Conservation (phyloP, 2,797 vertebrate species). For the Phrynocephalus guinanensis region DNA sequence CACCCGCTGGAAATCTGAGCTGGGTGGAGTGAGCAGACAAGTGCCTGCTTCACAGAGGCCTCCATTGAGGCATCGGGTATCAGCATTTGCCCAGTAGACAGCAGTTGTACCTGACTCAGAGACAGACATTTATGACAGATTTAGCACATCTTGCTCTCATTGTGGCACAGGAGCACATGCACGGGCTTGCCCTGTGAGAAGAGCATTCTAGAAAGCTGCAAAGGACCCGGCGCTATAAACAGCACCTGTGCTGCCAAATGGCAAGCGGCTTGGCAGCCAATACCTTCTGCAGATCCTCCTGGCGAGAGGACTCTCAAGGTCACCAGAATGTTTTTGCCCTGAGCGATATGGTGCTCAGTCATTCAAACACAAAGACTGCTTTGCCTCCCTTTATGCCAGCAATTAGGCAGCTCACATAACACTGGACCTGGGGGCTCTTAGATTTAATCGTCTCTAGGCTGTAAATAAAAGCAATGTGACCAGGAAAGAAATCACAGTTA, state of each 20-base stretch:
- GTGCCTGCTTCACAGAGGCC: slow-evolving; percentile 64
- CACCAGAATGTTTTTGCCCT: neutral
- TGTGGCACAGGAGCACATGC: slow-evolving; percentile 59
- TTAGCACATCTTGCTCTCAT: slow-evolving; percentile 65
- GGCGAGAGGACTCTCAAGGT: neutral
- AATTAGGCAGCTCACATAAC: neutral
- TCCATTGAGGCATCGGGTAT: slow-evolving; percentile 76
- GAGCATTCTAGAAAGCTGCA: slow-evolving; percentile 51
- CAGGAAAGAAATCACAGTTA: neutral
- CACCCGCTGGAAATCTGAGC: slow-evolving; percentile 72
- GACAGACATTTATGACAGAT: slow-evolving; percentile 78
- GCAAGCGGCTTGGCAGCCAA: slow-evolving; percentile 46
- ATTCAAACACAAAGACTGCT: slow-evolving; percentile 23
- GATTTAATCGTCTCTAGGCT: neutral
- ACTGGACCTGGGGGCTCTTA: slow-evolving; percentile 8
- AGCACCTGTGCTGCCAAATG: slow-evolving; percentile 77
- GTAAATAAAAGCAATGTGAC: slow-evolving; percentile 40
- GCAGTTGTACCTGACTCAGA: slow-evolving; percentile 66
- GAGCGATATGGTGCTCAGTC: rapidly evolving
- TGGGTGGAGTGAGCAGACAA: slow-evolving; percentile 69
- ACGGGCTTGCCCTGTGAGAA: slow-evolving; percentile 57
- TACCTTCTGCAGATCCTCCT: neutral
- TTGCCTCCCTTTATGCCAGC: neutral
- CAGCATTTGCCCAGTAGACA: slow-evolving; percentile 73
- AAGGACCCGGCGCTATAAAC: slow-evolving; percentile 45